These are phyloP conservation scores for Rhodinocichla rosea DNA, from an alignment of 2,113 vertebrate species.

Conservation along the genomic window DNA sequence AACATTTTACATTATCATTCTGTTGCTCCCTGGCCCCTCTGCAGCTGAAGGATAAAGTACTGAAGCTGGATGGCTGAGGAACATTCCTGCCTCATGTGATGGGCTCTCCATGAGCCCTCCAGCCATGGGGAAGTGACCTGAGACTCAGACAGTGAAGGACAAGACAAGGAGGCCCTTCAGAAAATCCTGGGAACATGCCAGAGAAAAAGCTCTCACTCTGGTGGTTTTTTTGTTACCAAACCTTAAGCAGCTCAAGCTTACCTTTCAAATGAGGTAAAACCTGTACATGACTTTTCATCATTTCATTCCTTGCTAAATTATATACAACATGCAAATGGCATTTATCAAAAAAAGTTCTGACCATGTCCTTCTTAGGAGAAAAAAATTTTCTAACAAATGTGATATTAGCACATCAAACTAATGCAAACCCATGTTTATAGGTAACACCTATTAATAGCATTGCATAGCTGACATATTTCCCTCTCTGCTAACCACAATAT, in stretches of 20 bases:
- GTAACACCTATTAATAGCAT: not conserved
- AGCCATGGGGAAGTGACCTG: accelerated
- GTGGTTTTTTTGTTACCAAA: not conserved
- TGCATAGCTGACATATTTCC: not conserved
- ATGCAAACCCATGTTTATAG: not conserved
- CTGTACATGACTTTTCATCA: not conserved
- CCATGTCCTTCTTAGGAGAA: not conserved
- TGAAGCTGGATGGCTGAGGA: accelerated
- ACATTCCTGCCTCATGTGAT: accelerated
- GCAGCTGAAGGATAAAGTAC: not conserved
- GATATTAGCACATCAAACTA: not conserved
- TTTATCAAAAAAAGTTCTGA: not conserved
- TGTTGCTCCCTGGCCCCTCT: not conserved
- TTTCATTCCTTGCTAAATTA: not conserved
- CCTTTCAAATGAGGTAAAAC: not conserved
- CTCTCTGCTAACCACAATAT: not conserved
- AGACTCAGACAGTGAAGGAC: accelerated
- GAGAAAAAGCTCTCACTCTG: not conserved
- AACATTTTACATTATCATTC: not conserved
- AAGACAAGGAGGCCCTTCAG: not conserved
- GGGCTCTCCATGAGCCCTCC: not conserved
- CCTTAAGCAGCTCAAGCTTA: not conserved
- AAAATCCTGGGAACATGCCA: not conserved
- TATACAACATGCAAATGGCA: accelerated
- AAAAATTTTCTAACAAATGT: not conserved